These are phyloP conservation scores for Rhagoletis pomonella DNA, from an alignment of 1,140 invertebrate genomes.

Conservation along the genomic window DNA sequence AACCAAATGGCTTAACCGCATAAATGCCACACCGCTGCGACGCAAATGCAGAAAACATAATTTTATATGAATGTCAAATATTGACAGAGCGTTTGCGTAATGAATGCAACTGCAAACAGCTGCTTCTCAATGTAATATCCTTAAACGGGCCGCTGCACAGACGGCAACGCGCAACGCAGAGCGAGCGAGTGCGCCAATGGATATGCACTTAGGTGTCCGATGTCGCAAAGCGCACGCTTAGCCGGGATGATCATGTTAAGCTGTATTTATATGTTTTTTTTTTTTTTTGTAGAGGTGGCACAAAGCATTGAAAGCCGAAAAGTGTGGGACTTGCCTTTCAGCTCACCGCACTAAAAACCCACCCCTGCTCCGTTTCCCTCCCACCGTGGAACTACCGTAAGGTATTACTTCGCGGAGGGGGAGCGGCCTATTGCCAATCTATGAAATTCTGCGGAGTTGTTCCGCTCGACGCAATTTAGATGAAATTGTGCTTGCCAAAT, in stretches of 20 bases:
- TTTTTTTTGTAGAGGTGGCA: too few relatives aligned
- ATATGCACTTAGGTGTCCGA: background rate
- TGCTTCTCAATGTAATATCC: conserved; percentile 24
- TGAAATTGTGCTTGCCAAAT: too few relatives aligned
- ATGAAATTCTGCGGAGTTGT: too few relatives aligned
- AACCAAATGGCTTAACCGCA: background rate
- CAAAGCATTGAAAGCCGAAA: too few relatives aligned
- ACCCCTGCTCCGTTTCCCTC: too few relatives aligned
- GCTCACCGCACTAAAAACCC: too few relatives aligned
- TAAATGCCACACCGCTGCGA: too few relatives aligned
- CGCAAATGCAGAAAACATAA: conserved; percentile 1
- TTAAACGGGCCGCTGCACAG: background rate
- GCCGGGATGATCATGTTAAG: background rate
- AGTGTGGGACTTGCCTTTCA: too few relatives aligned
- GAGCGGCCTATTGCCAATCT: too few relatives aligned
- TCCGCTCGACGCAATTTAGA: too few relatives aligned
- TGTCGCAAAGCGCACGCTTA: conserved; percentile 34
- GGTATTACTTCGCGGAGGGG: too few relatives aligned
- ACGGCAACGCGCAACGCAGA: background rate
- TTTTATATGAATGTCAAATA: conserved; percentile 50
- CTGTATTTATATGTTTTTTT: background rate
- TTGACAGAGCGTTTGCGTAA: conserved; percentile 50
- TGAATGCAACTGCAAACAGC: conserved; percentile 48
- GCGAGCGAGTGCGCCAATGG: background rate
- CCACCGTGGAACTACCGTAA: too few relatives aligned